Percentiles rank a stretch among this genome's conserved stretches.
These are phyloP conservation scores for Pimephales promelas DNA, from an alignment of 2,113 vertebrate genomes.

Conservation along the genomic window DNA sequence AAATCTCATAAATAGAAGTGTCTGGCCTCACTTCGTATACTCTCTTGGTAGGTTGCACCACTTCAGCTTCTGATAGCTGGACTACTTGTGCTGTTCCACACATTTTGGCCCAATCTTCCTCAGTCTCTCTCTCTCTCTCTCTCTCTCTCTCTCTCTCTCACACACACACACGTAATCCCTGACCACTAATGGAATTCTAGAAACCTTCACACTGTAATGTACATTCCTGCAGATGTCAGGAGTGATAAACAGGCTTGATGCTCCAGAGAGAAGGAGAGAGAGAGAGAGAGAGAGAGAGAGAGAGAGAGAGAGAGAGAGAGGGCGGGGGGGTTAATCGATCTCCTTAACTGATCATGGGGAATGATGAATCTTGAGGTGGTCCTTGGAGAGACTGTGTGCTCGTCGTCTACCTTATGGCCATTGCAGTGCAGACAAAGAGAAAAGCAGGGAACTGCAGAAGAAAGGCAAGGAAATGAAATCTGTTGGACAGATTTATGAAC, in stretches of 20 bases:
- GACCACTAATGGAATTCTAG: neutral
- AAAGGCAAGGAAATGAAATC: neutral
- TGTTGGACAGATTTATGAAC: slow-evolving; percentile 26
- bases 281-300: neutral
- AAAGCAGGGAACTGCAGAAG: neutral
- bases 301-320: neutral
- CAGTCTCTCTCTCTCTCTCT: slow-evolving; percentile 17
- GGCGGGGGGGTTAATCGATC: slow-evolving; percentile 17
- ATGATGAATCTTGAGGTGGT: slow-evolving; percentile 31
- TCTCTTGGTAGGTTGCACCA: slow-evolving; percentile 20
- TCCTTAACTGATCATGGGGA: slow-evolving; percentile 28
- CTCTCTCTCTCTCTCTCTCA: slow-evolving; percentile 32
- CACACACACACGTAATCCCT: neutral
- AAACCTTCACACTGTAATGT: slow-evolving; percentile 23
- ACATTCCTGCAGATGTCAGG: slow-evolving; percentile 1
- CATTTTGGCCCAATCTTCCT: slow-evolving; percentile 14
- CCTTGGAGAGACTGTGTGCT: neutral
- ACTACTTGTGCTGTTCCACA: slow-evolving; percentile 26
- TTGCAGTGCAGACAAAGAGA: slow-evolving; percentile 23
- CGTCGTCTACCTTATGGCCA: slow-evolving; percentile 12
- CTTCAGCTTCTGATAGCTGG: slow-evolving; percentile 31
- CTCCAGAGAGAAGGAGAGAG: neutral
- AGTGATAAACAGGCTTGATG: slow-evolving; percentile 20
- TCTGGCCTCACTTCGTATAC: slow-evolving; percentile 2
- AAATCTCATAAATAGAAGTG: neutral